Base-by-base conservation (phyloP, 2,113 vertebrate species). In the Rhea americana region DNA sequence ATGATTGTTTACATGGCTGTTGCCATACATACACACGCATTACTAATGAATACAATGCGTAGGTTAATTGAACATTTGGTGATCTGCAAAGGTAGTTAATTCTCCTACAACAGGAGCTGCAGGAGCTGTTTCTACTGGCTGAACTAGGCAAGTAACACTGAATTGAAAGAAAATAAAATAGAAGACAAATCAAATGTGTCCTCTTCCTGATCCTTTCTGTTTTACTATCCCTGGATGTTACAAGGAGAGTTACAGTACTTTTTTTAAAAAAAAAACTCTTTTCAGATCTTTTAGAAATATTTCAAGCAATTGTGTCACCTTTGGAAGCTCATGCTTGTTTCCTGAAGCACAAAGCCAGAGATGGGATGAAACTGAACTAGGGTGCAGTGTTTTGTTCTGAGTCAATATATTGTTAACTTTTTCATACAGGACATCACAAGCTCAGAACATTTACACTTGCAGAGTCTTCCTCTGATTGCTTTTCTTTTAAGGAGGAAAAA, bases 161-260 rank as follows among this genome's bases (percentile, higher is more conserved):
- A 79, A 15, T 5, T 90, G 82, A 80, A 91, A 76, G 71, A 73
- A 85, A 89, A 91, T 45, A 28, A 93, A 90, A 70, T 13, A 75
- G 51, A 87, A 56, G 11, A 85, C 70, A 55, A 93, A 73, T 68
- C 20, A 82, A 22, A 35, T 21, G 25, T 6, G 6, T 26, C 30
- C 30, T 89, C 45, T 70, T 83, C 65, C 71, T 94, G 85, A 79
- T 77, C 14, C 10, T 87, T 91, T 28, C n/a, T 47, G 80, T 91
- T 37, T 43, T 45, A 25, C 61, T 55, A 87, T 53, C 56, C 53
- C 86, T 95, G 58, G 79, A 78, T 96, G 75, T 95, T 91, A 77
- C 71, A 75, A 85, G 51, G 50, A 91, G 76, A 56, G n/a, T 78
- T 93, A 58, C 2, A 7, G 68, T 47, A 81, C 4, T 5, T 7